Evolutionary conservation across 2,113 vertebrate species (phyloP), one percentile per base, ranked within the genome.

Genomic region (Apteryx mantelli): DNA sequence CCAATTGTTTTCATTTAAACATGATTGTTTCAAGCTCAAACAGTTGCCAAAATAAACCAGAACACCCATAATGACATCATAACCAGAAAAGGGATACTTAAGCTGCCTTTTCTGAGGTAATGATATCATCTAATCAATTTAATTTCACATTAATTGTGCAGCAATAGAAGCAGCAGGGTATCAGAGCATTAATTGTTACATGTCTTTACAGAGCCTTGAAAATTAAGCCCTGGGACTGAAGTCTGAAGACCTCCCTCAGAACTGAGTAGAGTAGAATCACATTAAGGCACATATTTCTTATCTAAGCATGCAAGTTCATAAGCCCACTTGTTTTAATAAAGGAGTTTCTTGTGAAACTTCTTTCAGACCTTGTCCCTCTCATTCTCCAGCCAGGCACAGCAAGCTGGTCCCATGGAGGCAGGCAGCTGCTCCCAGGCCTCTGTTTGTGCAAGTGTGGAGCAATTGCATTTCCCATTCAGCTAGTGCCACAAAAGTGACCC

Each of bases 401-500:
- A 6, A 75, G 16, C 53, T 65, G 14, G 28, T 65, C n/a, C 64
- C 50, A 18, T 30, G 50, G n/a, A 13, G 36, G 48, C n/a, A 36
- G 19, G 32, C 12, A 32, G 17, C 66, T 88, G 32, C 78, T 78
- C 80, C 81, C 86, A 93, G 81, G 89, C 34, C 44, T 79, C 77
- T 80, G 58, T 66, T 92, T 38, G 69, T 56, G 50, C 70, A 96
- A 91, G 93, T 63, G 11, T 28, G 1, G 81, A 89, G 69, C 14
- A 8, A 94, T 89, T 94, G 73, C 34, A 65, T 52, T 76, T 96
- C 71, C 75, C 46, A 58, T 76, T 82, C 76, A 89, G 55, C 52
- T 60, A 82, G 79, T 19, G 58, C 48, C 86, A 95, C 77, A 92
- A 82, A 94, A 96, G 56, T 52, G 9, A 74, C 74, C 61, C 40